These are phyloP conservation scores for Vanessa tameamea DNA, from an alignment of 1,140 invertebrate species.

Conservation along the genomic window DNA sequence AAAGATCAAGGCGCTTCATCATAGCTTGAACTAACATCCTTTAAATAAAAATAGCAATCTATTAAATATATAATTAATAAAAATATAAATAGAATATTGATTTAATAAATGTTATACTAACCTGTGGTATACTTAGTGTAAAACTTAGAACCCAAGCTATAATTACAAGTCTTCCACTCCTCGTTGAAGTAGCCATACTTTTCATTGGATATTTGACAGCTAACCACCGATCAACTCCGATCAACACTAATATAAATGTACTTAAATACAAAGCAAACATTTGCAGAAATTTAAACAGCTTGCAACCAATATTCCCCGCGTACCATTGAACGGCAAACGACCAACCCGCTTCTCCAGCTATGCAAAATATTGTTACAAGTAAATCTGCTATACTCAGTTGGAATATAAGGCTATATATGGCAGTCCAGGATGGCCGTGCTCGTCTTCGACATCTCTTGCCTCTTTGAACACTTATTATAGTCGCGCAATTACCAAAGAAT, in stretches of 20 bases:
- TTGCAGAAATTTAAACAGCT: conserved; percentile 90
- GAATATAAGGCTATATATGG: conserved; percentile 89
- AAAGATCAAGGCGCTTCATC: too few relatives aligned
- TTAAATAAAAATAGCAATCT: too few relatives aligned
- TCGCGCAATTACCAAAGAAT: conserved; percentile 87
- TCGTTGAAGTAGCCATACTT: conserved; percentile 84
- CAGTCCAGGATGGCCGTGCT: conserved; percentile 83
- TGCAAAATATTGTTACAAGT: conserved; percentile 89
- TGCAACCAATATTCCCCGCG: conserved; percentile 88
- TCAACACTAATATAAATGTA: conserved; percentile 90
- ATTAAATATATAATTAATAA: too few relatives aligned
- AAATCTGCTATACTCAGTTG: conserved; percentile 89
- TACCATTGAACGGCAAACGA: conserved; percentile 89
- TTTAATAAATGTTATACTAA: conserved; percentile 68
- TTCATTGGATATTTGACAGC: conserved; percentile 92
- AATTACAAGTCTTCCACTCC: conserved; percentile 83
- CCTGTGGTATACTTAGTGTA: conserved; percentile 90
- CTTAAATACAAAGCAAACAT: conserved; percentile 92
- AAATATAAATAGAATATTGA: too few relatives aligned
- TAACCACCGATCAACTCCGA: conserved; percentile 90
- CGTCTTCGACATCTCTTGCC: conserved; percentile 78
- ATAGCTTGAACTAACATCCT: too few relatives aligned
- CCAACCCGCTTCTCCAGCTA: conserved; percentile 90
- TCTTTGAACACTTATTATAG: conserved; percentile 87
- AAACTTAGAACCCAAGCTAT: conserved; percentile 86